These are phyloP conservation scores for Pomatorhinus ruficollis DNA, from an alignment of 2,113 vertebrate genomes.

Conservation along the genomic window DNA sequence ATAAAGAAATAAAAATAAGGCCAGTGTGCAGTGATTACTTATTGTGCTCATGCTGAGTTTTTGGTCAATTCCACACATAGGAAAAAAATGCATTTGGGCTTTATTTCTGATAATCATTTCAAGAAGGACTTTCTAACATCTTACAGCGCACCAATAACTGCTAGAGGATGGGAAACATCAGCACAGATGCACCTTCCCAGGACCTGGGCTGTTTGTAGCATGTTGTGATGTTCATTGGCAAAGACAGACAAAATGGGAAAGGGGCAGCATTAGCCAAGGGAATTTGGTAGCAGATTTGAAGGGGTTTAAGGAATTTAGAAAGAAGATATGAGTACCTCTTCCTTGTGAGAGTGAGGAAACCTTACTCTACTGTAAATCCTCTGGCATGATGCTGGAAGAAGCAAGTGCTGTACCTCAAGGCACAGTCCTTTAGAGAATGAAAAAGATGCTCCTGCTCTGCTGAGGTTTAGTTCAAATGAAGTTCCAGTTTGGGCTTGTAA, in stretches of 20 bases:
- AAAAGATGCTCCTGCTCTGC: not conserved
- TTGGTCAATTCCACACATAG: not conserved
- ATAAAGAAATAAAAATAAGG: not conserved
- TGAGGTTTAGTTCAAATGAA: not conserved
- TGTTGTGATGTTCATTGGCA: not conserved
- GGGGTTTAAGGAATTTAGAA: not conserved
- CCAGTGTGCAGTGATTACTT: not conserved
- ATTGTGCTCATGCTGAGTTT: not conserved
- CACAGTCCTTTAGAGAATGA: not conserved
- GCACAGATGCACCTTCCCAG: not conserved
- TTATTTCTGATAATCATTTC: not conserved
- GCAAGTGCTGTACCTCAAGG: not conserved
- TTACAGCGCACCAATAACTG: not conserved
- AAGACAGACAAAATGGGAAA: not conserved
- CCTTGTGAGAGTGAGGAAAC: not conserved
- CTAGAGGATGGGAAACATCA: not conserved
- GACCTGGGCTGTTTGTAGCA: not conserved
- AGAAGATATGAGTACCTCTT: not conserved
- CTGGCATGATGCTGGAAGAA: not conserved
- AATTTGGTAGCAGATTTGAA: not conserved
- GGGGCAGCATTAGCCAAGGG: not conserved
- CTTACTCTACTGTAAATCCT: not conserved
- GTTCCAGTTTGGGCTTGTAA: not conserved
- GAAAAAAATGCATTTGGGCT: not conserved
- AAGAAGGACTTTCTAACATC: not conserved